Conservation (phyloP, 2,797 vertebrate genomes). For the Neomorphus geoffroyi region DNA sequence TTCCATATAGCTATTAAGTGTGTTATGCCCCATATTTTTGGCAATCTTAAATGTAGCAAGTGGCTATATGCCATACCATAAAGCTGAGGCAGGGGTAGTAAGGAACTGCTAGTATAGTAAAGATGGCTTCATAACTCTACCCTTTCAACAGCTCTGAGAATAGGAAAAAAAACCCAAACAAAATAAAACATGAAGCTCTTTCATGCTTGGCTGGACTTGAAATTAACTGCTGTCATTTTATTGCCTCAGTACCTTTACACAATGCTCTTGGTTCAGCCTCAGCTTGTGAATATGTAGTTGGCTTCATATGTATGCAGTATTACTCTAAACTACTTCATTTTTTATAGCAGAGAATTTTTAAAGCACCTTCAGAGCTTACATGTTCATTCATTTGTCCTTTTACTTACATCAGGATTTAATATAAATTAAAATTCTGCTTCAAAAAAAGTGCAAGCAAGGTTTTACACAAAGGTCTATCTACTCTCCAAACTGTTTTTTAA, state of each 20-base stretch:
- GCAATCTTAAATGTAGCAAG: background rate
- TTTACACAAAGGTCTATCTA: background rate
- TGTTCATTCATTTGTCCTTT: background rate
- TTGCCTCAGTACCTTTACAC: background rate
- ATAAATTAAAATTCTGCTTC: background rate
- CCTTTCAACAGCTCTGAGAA: background rate
- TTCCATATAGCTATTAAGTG: too few species aligned
- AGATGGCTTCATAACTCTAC: background rate
- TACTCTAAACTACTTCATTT: background rate
- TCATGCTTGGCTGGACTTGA: background rate
- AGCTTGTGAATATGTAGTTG: background rate
- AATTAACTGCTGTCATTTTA: background rate
- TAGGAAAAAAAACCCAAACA: background rate
- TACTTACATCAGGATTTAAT: background rate
- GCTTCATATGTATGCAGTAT: background rate
- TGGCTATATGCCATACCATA: background rate
- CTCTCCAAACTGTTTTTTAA: background rate
- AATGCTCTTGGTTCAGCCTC: background rate
- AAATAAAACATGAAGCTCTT: background rate
- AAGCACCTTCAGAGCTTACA: background rate
- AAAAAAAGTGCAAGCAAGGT: background rate
- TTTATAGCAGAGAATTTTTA: background rate
- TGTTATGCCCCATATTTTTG: too few species aligned
- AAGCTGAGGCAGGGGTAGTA: background rate
- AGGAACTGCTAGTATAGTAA: background rate